Base-by-base conservation (phyloP, 2,888 invertebrate genomes). In the Drosophila nigricruria region DNA sequence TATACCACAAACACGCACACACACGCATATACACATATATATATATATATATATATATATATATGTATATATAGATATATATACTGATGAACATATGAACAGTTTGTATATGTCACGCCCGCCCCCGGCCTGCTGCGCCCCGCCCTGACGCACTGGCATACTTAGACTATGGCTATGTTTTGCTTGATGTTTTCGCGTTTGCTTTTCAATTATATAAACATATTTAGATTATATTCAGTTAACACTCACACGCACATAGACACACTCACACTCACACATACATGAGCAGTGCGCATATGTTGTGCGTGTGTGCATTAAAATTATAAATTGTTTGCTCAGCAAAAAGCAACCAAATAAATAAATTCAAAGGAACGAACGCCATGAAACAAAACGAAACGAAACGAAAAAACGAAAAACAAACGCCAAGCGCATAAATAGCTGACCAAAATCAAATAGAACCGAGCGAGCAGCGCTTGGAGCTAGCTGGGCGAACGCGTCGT, bases 181-280 rank as follows among this genome's bases (percentile, higher is more conserved):
- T 76, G 80, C 70, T 76, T 72, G 73, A 73, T 84, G 85, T 70
- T 81, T 81, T 89, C 88, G 77, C 73, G 80, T 88, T 88, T 88
- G 89, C 80, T 75, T 85, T 88, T 84, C 89, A 84, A 89, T 84
- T 89, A 89, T 87, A 84, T 89, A 84, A 89, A 89, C 84, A 84
- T 83, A 87, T 87, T 84, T 87, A 75, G 88, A 81, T 84, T 89
- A 79, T 87, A 81, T 87, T 84, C 84, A 81, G 84, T 74, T 79
- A 88, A 79, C 81, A 73, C 62, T 57, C 63, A 70, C 20, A 56
- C 52, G 57, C 40, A 59, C 52, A 10, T 40, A 40, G 1, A 9
- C 38, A 40, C 49, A 60, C 53, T 57, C 49, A 49, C 50, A 9
- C 40, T 43, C 60, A 36, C 36, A 18, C 49, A 60, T 49, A 60